Base-by-base conservation (phyloP, 2,888 invertebrate genomes). In the Polydrusus tereticollis region DNA sequence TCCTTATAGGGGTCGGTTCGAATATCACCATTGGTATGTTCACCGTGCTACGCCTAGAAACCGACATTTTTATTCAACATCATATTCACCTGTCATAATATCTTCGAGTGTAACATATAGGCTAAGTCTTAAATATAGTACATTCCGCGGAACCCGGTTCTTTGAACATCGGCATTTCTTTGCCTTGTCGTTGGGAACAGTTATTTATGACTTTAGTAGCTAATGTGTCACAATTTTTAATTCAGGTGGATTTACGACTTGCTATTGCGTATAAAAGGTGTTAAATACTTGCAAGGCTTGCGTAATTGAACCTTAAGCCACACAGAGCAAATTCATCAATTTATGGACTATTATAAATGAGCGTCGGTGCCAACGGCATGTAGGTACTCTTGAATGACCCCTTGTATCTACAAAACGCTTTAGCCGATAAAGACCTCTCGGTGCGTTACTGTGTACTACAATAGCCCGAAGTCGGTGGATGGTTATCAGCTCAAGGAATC, bases 241-340 rank as follows among this genome's bases (percentile, higher is more conserved):
- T 50, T n/a, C n/a, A n/a, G 43, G 20, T 6, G 7, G 10, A 77
- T 77, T 74, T 76, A 76, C 76, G 38, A 74, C n/a, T n/a, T n/a
- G n/a, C n/a, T n/a, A n/a, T n/a, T n/a, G n/a, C n/a, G n/a, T n/a
- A n/a, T n/a, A n/a, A n/a, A n/a, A n/a, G n/a, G n/a, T n/a, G n/a
- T n/a, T n/a, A n/a, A n/a, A n/a, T n/a, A n/a, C n/a, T n/a, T n/a
- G n/a, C n/a, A n/a, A n/a, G n/a, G n/a, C n/a, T n/a, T n/a, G n/a
- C n/a, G n/a, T n/a, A n/a, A n/a, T n/a, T n/a, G n/a, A n/a, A n/a
- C n/a, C n/a, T n/a, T n/a, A n/a, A n/a, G n/a, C n/a, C n/a, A n/a
- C n/a, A n/a, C n/a, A n/a, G n/a, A n/a, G n/a, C n/a, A n/a, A n/a
- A n/a, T n/a, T n/a, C n/a, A n/a, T n/a, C n/a, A n/a, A n/a, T n/a